Conservation (phyloP, 2,888 invertebrate genomes). For the Cephus pygmeus region DNA sequence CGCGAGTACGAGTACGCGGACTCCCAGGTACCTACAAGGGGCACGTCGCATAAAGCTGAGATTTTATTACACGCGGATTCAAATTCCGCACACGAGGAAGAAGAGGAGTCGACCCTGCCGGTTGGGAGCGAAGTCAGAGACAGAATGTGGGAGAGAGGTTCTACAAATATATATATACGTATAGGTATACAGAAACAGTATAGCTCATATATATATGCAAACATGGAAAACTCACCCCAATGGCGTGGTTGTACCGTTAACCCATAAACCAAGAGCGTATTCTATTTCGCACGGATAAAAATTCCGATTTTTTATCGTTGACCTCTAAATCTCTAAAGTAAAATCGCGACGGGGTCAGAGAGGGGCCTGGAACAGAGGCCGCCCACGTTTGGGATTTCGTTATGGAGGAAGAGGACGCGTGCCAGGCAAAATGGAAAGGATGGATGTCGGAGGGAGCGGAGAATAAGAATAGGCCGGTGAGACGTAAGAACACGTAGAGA, state of each 20-base stretch:
- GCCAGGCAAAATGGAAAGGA: conserved; percentile 22
- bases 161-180: not conserved
- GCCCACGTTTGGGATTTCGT: not conserved
- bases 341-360: conserved; percentile 2
- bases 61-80: conserved; percentile 65
- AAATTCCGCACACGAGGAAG: conserved; percentile 54
- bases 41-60: conserved; percentile 62
- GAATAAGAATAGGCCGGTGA: conserved; percentile 20
- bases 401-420: conserved; percentile 23
- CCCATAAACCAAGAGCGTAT: conserved; percentile 58
- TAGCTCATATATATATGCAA: conserved; percentile 23
- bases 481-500: conserved; percentile 35
- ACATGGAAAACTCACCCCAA: conserved; percentile 46
- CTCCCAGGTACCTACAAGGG: not conserved
- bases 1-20: conserved; percentile 1
- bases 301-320: conserved; percentile 51
- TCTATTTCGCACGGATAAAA: conserved; percentile 60
- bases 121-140: conserved; percentile 12
- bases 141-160: not conserved
- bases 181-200: too few species aligned
- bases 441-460: conserved; percentile 4
- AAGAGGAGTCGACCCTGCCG: conserved; percentile 33
- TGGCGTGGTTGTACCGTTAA: conserved; percentile 41
- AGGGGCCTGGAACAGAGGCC: not conserved
- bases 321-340: conserved; percentile 33